Percentiles rank a stretch among this genome's conserved stretches.
Conservation (phyloP, 2,888 invertebrate species). For the Microctonus hyperodae region DNA sequence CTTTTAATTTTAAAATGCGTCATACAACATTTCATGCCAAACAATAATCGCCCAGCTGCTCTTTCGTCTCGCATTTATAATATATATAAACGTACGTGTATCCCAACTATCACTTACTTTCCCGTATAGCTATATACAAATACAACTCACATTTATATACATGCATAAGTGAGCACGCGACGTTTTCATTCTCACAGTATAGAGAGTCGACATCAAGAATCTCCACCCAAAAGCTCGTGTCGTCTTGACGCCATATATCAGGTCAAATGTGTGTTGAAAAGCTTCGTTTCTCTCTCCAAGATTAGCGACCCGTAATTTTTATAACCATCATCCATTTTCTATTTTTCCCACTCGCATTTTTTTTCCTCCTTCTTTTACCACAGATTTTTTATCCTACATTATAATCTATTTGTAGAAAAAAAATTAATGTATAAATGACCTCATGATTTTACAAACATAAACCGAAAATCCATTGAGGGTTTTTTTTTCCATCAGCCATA, state of each 20-base stretch:
- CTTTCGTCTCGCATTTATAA: constrained; percentile 27
- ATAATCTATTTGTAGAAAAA: not conserved
- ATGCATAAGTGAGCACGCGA: constrained; percentile 26
- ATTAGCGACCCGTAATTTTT: constrained; percentile 53
- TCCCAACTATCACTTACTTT: constrained; percentile 10
- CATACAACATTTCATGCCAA: constrained; percentile 27
- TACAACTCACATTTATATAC: too few species aligned
- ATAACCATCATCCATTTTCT: constrained; percentile 6
- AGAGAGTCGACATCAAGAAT: constrained; percentile 34
- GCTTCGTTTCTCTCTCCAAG: constrained; percentile 43
- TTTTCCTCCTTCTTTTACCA: not conserved
- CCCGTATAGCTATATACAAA: constrained; percentile 8
- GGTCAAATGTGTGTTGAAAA: constrained; percentile 35
- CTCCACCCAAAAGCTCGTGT: constrained; percentile 34
- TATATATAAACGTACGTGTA: not conserved
- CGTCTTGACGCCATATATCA: constrained; percentile 45
- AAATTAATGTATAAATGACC: too few species aligned
- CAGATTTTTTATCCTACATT: too few species aligned
- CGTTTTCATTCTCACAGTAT: constrained; percentile 35
- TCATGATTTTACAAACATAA: not conserved
- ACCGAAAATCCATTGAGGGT: not conserved
- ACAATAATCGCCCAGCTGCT: constrained; percentile 40
- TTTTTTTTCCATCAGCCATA: not conserved
- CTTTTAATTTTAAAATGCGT: constrained; percentile 28
- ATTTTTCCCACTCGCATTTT: constrained; percentile 12